phyloP scores from a whole-genome alignment of 2,113 vertebrate species.

The Tychaedon coryphoeus region DNA sequence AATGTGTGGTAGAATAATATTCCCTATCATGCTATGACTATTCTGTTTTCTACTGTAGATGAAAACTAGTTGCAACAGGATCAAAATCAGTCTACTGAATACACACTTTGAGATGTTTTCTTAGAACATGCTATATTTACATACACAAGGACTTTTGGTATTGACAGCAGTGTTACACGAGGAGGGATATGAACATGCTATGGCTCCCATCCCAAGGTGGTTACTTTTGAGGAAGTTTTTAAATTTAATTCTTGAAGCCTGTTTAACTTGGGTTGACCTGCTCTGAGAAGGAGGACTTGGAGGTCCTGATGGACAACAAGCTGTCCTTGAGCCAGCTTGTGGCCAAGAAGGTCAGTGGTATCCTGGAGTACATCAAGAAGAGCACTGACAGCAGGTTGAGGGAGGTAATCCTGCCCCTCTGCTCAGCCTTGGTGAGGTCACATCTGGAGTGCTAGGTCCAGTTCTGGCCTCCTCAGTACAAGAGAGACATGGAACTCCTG shows the following conservation, averaged over 20 bases:
- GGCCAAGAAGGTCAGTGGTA: not conserved
- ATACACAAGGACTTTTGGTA: not conserved
- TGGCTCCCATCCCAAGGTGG: not conserved
- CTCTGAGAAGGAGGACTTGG: not conserved
- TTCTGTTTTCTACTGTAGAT: not conserved
- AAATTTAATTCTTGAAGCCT: not conserved
- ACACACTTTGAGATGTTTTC: not conserved
- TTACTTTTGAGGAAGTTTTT: not conserved
- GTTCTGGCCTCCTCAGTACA: not conserved
- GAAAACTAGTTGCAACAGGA: not conserved
- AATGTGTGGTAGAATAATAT: not conserved
- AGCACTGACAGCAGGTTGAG: not conserved
- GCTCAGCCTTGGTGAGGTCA: not conserved
- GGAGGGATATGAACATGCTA: not conserved
- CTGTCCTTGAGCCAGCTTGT: not conserved
- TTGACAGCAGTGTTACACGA: not conserved
- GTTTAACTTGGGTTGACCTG: not conserved
- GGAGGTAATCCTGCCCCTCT: not conserved
- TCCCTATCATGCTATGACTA: accelerated
- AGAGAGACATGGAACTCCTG: not conserved
- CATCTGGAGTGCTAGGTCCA: not conserved
- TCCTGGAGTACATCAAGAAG: not conserved
- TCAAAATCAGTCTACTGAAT: not conserved
- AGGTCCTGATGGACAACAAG: not conserved
- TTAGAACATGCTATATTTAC: not conserved